Evolutionary conservation across 2,797 vertebrate species (phyloP).

Genomic region (Sebastes steindachneri): DNA sequence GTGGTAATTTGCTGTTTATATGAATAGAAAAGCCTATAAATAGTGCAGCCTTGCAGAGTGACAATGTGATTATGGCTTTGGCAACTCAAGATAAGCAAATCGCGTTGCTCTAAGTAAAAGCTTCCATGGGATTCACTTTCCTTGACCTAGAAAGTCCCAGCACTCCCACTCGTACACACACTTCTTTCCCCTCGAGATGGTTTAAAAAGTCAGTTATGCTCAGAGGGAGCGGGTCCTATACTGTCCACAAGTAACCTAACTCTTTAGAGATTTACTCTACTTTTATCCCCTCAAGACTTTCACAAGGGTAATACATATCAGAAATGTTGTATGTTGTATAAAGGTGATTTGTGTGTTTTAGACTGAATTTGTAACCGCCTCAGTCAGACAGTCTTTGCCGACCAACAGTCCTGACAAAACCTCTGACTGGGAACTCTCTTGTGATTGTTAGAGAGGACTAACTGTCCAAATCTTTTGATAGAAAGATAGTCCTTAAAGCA

Average conservation of each 20-base stretch:
- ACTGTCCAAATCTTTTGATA: neutral
- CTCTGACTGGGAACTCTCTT: neutral
- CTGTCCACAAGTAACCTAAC: conserved; percentile 34
- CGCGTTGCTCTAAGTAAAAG: conserved; percentile 70
- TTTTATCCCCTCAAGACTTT: conserved; percentile 11
- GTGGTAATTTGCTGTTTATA: conserved; percentile 71
- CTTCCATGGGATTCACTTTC: conserved; percentile 69
- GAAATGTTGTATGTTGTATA: neutral
- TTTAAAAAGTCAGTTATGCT: conserved; percentile 51
- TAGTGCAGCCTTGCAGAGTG: conserved; percentile 66
- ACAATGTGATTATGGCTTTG: conserved; percentile 79
- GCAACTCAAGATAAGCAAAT: conserved; percentile 76
- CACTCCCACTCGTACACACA: conserved; percentile 56
- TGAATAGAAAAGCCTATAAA: conserved; percentile 69
- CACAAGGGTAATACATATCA: neutral
- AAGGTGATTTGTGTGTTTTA: neutral
- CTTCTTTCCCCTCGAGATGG: conserved; percentile 41
- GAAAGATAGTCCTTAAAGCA: neutral
- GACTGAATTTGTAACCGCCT: neutral
- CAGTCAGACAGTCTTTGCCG: neutral
- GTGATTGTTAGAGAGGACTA: neutral
- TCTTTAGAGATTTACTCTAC: neutral
- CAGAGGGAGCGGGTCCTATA: conserved; percentile 11
- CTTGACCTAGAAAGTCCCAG: conserved; percentile 74
- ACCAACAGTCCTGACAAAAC: neutral